Evolutionary conservation across 1,140 invertebrate species (phyloP).

Genomic region (Acromyrmex echinatior): DNA sequence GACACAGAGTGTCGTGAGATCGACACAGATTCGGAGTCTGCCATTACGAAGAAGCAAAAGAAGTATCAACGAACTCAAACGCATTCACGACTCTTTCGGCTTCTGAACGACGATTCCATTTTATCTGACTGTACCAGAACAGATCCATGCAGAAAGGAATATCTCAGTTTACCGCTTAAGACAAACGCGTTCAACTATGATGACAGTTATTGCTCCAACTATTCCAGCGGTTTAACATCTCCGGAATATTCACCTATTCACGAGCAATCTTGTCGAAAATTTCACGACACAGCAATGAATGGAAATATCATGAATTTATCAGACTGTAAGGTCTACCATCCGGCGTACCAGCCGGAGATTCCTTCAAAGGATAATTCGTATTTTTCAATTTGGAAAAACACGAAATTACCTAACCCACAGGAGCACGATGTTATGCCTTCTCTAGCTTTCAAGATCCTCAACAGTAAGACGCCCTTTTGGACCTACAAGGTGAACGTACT

Average conservation of each 20-base stretch:
- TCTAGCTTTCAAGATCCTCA: slow-evolving; percentile 84
- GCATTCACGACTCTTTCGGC: slow-evolving; percentile 90
- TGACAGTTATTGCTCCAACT: slow-evolving; percentile 76
- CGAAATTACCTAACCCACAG: slow-evolving; percentile 76
- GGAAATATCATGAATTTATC: slow-evolving; percentile 80
- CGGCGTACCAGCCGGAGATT: slow-evolving; percentile 77
- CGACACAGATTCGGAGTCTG: slow-evolving; percentile 89
- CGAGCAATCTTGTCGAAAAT: slow-evolving; percentile 74
- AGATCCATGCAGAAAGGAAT: slow-evolving; percentile 63
- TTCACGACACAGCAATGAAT: slow-evolving; percentile 56
- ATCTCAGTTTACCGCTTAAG: slow-evolving; percentile 74
- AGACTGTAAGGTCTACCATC: slow-evolving; percentile 76
- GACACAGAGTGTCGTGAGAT: slow-evolving; percentile 86
- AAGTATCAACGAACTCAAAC: slow-evolving; percentile 91
- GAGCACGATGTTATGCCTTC: slow-evolving; percentile 86
- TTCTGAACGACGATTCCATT: slow-evolving; percentile 88
- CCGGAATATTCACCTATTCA: slow-evolving; percentile 81
- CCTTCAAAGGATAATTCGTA: slow-evolving; percentile 87
- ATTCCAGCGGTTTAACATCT: slow-evolving; percentile 79
- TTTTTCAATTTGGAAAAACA: slow-evolving; percentile 88
- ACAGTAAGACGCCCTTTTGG: slow-evolving; percentile 78
- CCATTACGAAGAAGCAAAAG: slow-evolving; percentile 87
- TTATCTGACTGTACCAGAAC: slow-evolving; percentile 76
- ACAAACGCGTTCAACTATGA: slow-evolving; percentile 75
- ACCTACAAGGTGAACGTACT: slow-evolving; percentile 82